Evolutionary conservation across 2,888 invertebrate genomes (phyloP).

Genomic region (Drosophila meridiana): DNA sequence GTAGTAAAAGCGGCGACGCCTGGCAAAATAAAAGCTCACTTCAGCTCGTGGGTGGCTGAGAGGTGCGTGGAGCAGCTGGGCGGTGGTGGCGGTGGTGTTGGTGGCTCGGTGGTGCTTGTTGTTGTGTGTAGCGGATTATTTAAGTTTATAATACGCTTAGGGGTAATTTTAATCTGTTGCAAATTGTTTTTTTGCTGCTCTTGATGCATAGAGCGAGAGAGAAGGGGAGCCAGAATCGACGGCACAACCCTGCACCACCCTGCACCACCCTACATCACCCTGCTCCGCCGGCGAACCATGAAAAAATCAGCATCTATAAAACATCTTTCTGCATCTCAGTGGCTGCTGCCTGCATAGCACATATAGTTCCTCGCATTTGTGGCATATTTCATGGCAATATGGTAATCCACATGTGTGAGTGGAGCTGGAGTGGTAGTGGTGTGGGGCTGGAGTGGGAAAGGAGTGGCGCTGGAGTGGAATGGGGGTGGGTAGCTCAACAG

Average conservation of each 20-base stretch:
- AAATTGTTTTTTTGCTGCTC: slow-evolving; percentile 80
- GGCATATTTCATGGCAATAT: slow-evolving; percentile 73
- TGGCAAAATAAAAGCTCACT: slow-evolving; percentile 45
- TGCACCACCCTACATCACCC: neutral
- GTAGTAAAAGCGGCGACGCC: slow-evolving; percentile 57
- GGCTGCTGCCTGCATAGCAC: slow-evolving; percentile 3
- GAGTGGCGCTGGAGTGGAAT: neutral
- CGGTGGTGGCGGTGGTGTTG: neutral
- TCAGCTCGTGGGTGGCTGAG: slow-evolving; percentile 18
- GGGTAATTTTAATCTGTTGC: slow-evolving; percentile 84
- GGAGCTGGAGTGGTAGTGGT: neutral
- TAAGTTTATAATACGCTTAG: slow-evolving; percentile 83
- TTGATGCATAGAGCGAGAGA: neutral
- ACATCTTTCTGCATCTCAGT: slow-evolving; percentile 51
- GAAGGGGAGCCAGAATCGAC: slow-evolving; percentile 12
- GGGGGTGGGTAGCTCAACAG: slow-evolving; percentile 1
- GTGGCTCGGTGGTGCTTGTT: neutral
- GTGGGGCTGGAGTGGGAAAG: neutral
- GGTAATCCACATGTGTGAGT: slow-evolving; percentile 49
- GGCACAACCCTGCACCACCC: neutral
- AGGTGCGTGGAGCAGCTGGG: neutral
- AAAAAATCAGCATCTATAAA: slow-evolving; percentile 51
- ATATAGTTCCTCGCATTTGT: slow-evolving; percentile 44
- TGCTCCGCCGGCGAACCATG: neutral
- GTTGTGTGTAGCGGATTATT: slow-evolving; percentile 67